Percentiles rank a stretch among this genome's conserved stretches.
These are phyloP conservation scores for Pollachius pollachius DNA, from an alignment of 2,113 vertebrate species.

Conservation along the genomic window DNA sequence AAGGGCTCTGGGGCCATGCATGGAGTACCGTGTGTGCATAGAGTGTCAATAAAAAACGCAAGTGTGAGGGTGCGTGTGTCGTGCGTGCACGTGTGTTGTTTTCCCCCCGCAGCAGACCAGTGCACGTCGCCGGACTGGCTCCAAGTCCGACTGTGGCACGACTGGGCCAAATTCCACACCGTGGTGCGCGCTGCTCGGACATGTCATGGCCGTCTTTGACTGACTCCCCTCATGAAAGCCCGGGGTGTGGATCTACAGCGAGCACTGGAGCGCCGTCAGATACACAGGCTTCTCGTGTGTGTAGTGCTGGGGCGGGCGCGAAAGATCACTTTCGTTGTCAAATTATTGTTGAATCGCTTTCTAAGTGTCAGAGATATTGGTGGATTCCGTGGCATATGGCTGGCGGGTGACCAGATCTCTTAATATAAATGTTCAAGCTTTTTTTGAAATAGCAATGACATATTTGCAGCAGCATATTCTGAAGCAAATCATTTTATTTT, in stretches of 20 bases:
- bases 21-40: slow-evolving; percentile 16
- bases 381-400: too few relatives aligned
- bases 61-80: neutral
- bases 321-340: too few relatives aligned
- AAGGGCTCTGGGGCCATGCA: slow-evolving; percentile 19
- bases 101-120: slow-evolving; percentile 37
- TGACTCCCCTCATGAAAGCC: slow-evolving; percentile 60
- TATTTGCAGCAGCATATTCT: too few relatives aligned
- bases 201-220: slow-evolving; percentile 67
- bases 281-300: too few relatives aligned
- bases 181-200: slow-evolving; percentile 65
- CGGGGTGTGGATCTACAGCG: slow-evolving; percentile 62
- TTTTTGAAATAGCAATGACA: too few relatives aligned
- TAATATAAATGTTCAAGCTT: too few relatives aligned
- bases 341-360: too few relatives aligned
- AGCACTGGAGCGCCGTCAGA: slow-evolving; percentile 4
- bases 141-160: slow-evolving; percentile 70
- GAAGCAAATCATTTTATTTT: too few relatives aligned
- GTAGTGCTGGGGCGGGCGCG: too few relatives aligned
- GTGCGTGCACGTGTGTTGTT: neutral
- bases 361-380: too few relatives aligned
- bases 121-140: slow-evolving; percentile 66
- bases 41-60: too few relatives aligned
- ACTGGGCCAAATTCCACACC: slow-evolving; percentile 78
- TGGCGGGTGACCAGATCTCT: too few relatives aligned